Conservation (phyloP, 1,140 invertebrate species). For the Pomacea maculata region DNA sequence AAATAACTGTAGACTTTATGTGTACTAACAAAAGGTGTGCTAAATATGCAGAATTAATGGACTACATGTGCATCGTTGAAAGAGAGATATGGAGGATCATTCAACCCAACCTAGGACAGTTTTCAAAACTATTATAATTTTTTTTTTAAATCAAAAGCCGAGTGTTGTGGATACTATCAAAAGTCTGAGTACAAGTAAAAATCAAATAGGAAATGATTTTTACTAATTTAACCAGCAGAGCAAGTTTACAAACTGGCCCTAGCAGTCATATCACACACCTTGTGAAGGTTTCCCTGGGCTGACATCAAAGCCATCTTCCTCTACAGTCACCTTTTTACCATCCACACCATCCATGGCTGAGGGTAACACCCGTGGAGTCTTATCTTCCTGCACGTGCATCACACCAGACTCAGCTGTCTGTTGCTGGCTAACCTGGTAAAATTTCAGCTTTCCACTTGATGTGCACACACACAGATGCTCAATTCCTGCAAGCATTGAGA, state of each 20-base stretch:
- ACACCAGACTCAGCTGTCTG: background rate
- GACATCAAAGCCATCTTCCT: constrained; percentile 1
- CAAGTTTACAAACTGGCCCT: no score
- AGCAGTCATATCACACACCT: no score
- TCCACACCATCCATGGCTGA: background rate
- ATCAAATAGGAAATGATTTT: no score
- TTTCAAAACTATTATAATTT: no score
- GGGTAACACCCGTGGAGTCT: background rate
- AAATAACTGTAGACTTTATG: background rate
- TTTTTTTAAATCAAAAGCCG: no score
- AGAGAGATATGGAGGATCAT: background rate
- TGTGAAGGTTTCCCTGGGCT: background rate
- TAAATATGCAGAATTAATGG: background rate
- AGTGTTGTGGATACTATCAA: no score
- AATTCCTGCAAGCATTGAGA: constrained; percentile 69
- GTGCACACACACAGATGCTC: constrained; percentile 86
- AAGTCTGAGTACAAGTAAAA: no score
- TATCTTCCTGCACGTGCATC: background rate
- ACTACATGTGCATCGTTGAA: background rate
- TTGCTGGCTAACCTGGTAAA: constrained; percentile 74
- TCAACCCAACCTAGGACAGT: background rate
- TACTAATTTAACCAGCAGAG: no score
- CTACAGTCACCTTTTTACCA: background rate
- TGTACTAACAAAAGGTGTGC: no score
- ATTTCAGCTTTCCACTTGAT: constrained; percentile 80